Percentiles rank a stretch among this genome's conserved stretches.
These are phyloP conservation scores for Cuculus canorus DNA, from an alignment of 2,797 vertebrate species.

Conservation along the genomic window DNA sequence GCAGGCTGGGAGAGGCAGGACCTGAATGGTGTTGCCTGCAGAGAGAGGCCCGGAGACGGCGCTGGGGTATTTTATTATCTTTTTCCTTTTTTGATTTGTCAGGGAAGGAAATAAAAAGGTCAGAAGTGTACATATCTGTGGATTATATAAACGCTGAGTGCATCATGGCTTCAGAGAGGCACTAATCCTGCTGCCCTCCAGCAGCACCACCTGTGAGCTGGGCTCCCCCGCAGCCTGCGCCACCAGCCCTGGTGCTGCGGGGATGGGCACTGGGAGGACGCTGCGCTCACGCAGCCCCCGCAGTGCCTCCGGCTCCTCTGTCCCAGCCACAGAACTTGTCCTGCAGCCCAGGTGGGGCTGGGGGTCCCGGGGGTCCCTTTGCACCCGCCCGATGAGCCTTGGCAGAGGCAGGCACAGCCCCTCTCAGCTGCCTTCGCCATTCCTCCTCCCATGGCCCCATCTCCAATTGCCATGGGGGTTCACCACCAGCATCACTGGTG, in stretches of 20 bases:
- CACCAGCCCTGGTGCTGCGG: background rate
- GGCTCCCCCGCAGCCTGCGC: background rate
- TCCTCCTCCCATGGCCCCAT: background rate
- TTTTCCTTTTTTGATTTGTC: background rate
- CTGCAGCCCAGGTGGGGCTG: accelerated
- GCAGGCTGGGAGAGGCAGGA: background rate
- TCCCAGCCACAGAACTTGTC: accelerated
- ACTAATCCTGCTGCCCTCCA: background rate
- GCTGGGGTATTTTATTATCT: too few species aligned
- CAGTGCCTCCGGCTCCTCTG: background rate
- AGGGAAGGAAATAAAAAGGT: accelerated
- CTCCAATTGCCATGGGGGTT: background rate
- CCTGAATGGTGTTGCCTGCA: background rate
- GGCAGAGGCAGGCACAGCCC: accelerated
- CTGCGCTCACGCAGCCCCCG: accelerated
- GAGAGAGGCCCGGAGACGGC: constrained; percentile 53
- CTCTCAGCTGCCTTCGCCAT: background rate
- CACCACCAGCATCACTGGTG: background rate
- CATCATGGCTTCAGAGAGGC: background rate
- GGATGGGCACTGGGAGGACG: background rate
- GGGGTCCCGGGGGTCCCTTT: background rate
- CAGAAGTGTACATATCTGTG: background rate
- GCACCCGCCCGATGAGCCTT: accelerated
- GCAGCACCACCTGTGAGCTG: background rate
- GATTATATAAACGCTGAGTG: background rate